Evolutionary conservation across 35 echinoderm and acorn worm genomes (phyloP).

Genomic region (Diadema setosum): DNA sequence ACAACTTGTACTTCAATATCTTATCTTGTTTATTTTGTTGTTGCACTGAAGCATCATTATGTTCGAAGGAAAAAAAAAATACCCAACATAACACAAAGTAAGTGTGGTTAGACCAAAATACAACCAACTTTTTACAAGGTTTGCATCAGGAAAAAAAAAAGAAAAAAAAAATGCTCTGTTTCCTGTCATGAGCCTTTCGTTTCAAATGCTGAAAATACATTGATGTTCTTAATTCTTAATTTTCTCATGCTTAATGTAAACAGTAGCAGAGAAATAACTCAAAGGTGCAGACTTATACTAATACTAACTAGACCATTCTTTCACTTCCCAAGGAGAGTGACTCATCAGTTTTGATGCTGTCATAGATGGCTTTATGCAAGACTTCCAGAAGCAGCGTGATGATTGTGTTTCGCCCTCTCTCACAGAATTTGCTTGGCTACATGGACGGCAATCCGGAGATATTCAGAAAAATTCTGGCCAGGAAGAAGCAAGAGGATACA

Average conservation of each 20-base stretch:
- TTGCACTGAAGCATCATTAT: too few relatives aligned
- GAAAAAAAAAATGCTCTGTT: background rate
- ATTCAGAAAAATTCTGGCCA: constrained; percentile 48
- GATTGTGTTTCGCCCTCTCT: background rate
- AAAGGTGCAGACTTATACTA: background rate
- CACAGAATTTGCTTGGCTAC: constrained; percentile 54
- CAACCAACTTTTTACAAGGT: too few relatives aligned
- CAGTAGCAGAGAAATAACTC: background rate
- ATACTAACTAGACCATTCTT: background rate
- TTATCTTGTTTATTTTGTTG: too few relatives aligned
- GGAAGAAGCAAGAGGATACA: constrained; percentile 57
- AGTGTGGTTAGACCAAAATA: too few relatives aligned
- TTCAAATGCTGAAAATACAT: background rate
- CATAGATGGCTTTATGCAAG: too few relatives aligned
- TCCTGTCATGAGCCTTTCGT: background rate
- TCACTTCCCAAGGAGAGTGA: too few relatives aligned
- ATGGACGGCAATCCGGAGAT: constrained; percentile 55
- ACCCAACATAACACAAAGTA: too few relatives aligned
- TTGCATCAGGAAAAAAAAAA: background rate
- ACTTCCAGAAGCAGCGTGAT: background rate
- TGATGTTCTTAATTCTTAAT: background rate
- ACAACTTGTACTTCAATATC: too few relatives aligned
- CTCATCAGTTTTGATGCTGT: too few relatives aligned
- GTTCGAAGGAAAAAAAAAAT: too few relatives aligned
- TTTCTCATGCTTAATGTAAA: background rate